Base-by-base conservation (phyloP, 35 echinoderm and acorn worm genomes). In the Ophiothrix spiculata region DNA sequence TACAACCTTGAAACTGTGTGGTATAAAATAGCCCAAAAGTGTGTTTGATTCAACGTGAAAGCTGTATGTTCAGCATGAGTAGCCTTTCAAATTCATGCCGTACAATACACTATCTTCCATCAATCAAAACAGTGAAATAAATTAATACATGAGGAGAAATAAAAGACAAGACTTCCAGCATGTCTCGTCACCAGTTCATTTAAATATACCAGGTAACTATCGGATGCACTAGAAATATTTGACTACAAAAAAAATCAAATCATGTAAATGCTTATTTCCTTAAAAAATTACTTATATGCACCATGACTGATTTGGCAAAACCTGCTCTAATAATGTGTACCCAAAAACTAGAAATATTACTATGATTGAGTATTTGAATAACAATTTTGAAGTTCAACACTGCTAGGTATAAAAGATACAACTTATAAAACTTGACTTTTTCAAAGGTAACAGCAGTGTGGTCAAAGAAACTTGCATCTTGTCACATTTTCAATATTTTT, bases 401-500 rank as follows among this genome's bases (percentile, higher is more conserved):
- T n/a, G n/a, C 19, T 49, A 10, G 6, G 42, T 19, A 10, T 49
- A 49, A 49, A 49, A 49, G 19, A 10, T 49, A 49, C 42, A 49
- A 49, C 42, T 6, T 10, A 19, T 49, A 49, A 6, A 49, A 49
- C 19, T 10, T 49, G 42, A 49, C 19, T 49, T 6, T 10, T 6
- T 10, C 42, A 49, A 49, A 19, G 19, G 42, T 10, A 49, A 49
- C 42, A 49, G 19, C 42, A n/a, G n/a, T 49, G 42, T 49, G 42
- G 19, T 19, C 42, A 49, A 49, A 10, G 42, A 2, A 69, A 10
- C 60, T 69, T n/a, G 60, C 60, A 69, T 69, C 60, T 69, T 69
- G 60, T 69, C 60, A 69, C 60, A 25, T 69, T 69, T 69, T 69
- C 23, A 69, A 69, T 69, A 69, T 69, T 69, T 69, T n/a, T n/a